Evolutionary conservation across 1,140 invertebrate species (phyloP).

Genomic region (Sminthurinus signatus): DNA sequence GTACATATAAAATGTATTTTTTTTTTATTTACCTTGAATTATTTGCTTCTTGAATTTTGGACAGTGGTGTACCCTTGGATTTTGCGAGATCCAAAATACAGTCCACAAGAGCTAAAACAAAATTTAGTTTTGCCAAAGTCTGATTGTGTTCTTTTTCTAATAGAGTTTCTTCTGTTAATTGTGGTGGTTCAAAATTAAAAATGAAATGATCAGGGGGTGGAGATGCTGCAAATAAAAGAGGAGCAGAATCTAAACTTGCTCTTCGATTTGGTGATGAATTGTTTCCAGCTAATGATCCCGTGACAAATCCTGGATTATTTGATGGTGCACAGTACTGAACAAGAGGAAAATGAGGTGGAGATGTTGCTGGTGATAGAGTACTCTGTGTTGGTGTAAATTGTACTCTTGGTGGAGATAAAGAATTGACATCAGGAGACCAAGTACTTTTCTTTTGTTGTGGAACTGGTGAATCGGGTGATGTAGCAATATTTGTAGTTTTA

Average conservation of each 20-base stretch:
- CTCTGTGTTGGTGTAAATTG: slow-evolving; percentile 40
- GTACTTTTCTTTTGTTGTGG: slow-evolving; percentile 22
- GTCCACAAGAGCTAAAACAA: slow-evolving; percentile 81
- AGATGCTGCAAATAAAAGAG: slow-evolving; percentile 47
- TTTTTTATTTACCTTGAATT: slow-evolving; percentile 4
- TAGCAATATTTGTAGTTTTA: slow-evolving; percentile 1
- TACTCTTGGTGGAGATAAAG: slow-evolving; percentile 79
- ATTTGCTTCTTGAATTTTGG: slow-evolving; percentile 46
- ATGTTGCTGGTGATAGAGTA: slow-evolving; percentile 32
- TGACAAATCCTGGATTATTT: background rate
- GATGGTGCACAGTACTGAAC: slow-evolving; percentile 36
- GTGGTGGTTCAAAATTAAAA: slow-evolving; percentile 77
- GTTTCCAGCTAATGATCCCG: slow-evolving; percentile 10
- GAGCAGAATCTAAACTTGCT: slow-evolving; percentile 42
- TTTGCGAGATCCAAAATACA: slow-evolving; percentile 82
- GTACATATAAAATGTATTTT: too few species aligned
- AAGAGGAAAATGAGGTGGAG: slow-evolving; percentile 36
- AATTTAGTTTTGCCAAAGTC: slow-evolving; percentile 85
- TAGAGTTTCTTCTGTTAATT: slow-evolving; percentile 90
- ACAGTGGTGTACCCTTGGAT: slow-evolving; percentile 63
- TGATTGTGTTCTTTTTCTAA: slow-evolving; percentile 91
- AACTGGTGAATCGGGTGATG: slow-evolving; percentile 7
- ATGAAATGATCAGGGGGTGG: slow-evolving; percentile 53
- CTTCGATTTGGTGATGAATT: slow-evolving; percentile 39
- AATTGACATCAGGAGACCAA: slow-evolving; percentile 56